Conservation (phyloP, 2,888 invertebrate species). For the Podabrus alpinus region DNA sequence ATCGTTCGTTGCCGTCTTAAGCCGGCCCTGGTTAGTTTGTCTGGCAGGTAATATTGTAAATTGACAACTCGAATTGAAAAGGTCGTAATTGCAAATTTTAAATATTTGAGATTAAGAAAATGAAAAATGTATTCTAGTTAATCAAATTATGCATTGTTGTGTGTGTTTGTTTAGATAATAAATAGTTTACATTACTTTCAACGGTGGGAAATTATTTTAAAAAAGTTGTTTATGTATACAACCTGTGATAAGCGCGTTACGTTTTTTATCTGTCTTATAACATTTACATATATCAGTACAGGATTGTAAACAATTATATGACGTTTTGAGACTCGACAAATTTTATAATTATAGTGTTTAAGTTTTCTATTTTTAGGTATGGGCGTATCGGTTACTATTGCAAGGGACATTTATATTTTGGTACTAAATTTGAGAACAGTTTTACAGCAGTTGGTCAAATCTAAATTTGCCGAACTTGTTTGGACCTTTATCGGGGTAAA, state of each 20-base stretch:
- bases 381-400: neutral
- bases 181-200: neutral
- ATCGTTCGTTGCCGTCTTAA: too few species aligned
- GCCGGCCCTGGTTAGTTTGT: too few species aligned
- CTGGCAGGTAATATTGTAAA: neutral
- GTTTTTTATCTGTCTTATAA: neutral
- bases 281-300: neutral
- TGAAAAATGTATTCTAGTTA: neutral
- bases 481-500: neutral
- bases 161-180: neutral
- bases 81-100: too few species aligned
- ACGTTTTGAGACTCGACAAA: neutral
- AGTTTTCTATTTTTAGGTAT: neutral
- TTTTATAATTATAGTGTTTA: neutral
- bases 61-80: neutral
- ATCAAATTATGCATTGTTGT: too few species aligned
- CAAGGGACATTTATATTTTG: neutral
- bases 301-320: constrained; percentile 6
- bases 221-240: neutral
- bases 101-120: too few species aligned
- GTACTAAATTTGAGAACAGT: neutral
- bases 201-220: neutral
- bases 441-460: neutral
- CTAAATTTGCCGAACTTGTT: neutral
- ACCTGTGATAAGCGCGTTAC: neutral